phyloP scores from a whole-genome alignment of 1,140 invertebrate species.

The silkworm (Bombyx mori) region ASM3026992v2 NC_085110.1:4651501-4652000 shows the following conservation, averaged over 20 bases:
- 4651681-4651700: slow-evolving; percentile 82
- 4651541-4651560: slow-evolving; percentile 83
- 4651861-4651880: slow-evolving; percentile 78
- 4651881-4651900: slow-evolving; percentile 60
- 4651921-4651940: not conserved
- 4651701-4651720: slow-evolving; percentile 76
- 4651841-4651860: slow-evolving; percentile 69
- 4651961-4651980: too few species aligned
- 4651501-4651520: slow-evolving; percentile 79
- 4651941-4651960: too few species aligned
- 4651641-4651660: slow-evolving; percentile 83
- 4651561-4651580: slow-evolving; percentile 62
- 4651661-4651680: slow-evolving; percentile 90
- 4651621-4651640: slow-evolving; percentile 74
- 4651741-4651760: slow-evolving; percentile 74
- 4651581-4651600: slow-evolving; percentile 77
- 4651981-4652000: not conserved
- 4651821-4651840: slow-evolving; percentile 79
- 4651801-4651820: slow-evolving; percentile 82
- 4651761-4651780: slow-evolving; percentile 74
- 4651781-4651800: slow-evolving; percentile 86
- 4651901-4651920: not conserved
- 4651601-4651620: slow-evolving; percentile 77
- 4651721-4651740: slow-evolving; percentile 76
- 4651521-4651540: slow-evolving; percentile 75